phyloP scores from a whole-genome alignment of 2,797 vertebrate genomes.

The Psittacula derbiana region DNA sequence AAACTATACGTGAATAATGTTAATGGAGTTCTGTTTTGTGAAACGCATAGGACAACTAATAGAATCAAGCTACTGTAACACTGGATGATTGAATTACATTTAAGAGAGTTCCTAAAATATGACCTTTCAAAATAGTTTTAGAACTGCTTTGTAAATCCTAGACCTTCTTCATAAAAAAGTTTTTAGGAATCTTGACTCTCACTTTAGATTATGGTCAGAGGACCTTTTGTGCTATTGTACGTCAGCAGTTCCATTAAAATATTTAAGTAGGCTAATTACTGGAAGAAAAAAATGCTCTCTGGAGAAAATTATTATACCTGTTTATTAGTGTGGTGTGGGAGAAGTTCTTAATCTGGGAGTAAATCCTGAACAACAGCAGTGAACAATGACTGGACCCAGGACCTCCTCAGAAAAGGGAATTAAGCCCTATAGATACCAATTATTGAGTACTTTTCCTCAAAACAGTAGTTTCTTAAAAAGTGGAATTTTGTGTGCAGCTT shows the following conservation, averaged over 20 bases:
- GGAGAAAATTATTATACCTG: constrained; percentile 18
- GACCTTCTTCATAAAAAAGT: background rate
- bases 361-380: too few species aligned
- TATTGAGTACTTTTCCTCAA: background rate
- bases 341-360: background rate
- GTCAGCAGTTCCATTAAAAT: constrained; percentile 16
- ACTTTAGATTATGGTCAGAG: background rate
- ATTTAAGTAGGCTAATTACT: constrained; percentile 58
- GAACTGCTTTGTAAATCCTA: background rate
- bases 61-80: constrained; percentile 47
- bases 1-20: constrained; percentile 55
- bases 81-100: constrained; percentile 55
- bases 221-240: background rate
- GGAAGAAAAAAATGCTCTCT: background rate
- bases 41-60: constrained; percentile 54
- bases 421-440: background rate
- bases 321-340: background rate
- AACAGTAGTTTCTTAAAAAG: background rate
- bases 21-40: constrained; percentile 68
- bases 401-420: background rate
- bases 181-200: background rate
- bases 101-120: constrained; percentile 54
- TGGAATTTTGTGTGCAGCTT: background rate
- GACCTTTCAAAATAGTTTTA: constrained; percentile 50
- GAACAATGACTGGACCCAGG: background rate